These are phyloP conservation scores for Scaptomyza polygonia DNA, from an alignment of 2,888 invertebrate genomes.

Conservation along the genomic window DNA sequence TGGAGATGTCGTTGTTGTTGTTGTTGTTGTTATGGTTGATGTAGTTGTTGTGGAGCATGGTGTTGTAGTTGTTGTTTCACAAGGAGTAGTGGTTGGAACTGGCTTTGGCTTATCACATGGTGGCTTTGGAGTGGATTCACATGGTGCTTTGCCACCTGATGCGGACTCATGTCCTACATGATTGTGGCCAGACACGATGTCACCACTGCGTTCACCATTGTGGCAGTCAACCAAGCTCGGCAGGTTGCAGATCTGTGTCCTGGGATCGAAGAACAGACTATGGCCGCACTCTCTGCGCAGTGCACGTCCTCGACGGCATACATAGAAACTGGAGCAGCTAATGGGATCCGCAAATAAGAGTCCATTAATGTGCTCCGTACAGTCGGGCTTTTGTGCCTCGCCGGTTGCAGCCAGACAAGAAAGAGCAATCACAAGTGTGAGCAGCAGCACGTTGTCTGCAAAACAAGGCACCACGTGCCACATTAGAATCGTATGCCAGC, in stretches of 20 bases:
- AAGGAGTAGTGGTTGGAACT: conserved; percentile 10
- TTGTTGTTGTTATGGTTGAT: conserved; percentile 4
- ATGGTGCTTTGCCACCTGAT: conserved; percentile 29
- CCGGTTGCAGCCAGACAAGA: conserved; percentile 34
- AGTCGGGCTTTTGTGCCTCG: conserved; percentile 46
- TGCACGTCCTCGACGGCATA: conserved; percentile 54
- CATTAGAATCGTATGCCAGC: neutral
- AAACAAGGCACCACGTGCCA: neutral
- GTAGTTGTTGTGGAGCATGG: conserved; percentile 7
- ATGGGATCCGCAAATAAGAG: conserved; percentile 48
- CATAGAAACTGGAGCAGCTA: conserved; percentile 57
- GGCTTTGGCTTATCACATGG: conserved; percentile 27
- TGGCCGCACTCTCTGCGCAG: conserved; percentile 42
- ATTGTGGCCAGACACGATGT: conserved; percentile 20
- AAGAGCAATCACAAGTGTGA: conserved; percentile 44
- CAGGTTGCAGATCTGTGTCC: conserved; percentile 50
- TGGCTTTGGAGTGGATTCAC: conserved; percentile 36
- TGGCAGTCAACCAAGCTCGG: conserved; percentile 42
- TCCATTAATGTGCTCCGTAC: conserved; percentile 47
- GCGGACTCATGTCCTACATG: conserved; percentile 1
- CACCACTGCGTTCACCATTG: conserved; percentile 46
- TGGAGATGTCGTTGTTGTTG: conserved; percentile 8
- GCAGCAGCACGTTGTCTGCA: conserved; percentile 52
- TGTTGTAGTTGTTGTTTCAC: conserved; percentile 5
- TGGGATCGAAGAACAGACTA: conserved; percentile 47